A percentile compares a stretch with the other conserved stretches of the same genome.
phyloP scores from a whole-genome alignment of 2,797 vertebrate species.

The Chiloscyllium punctatum region DNA sequence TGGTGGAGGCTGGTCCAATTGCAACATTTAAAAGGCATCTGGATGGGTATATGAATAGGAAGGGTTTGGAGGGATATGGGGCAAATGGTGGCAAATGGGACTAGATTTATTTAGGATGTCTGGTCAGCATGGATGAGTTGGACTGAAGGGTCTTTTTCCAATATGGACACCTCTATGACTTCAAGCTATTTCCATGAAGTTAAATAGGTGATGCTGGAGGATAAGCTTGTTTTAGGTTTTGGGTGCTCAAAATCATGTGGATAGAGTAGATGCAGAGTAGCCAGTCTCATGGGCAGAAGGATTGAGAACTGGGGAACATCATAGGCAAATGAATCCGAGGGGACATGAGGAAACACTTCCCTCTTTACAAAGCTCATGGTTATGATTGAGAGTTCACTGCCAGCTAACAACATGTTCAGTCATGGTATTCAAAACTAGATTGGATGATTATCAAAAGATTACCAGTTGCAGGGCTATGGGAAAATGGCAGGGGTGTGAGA shows the following conservation, averaged over 20 bases:
- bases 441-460: background rate
- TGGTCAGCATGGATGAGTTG: too few relatives aligned
- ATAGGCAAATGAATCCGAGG: background rate
- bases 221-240: background rate
- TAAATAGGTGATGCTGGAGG: background rate
- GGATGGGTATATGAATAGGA: too few relatives aligned
- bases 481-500: background rate
- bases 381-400: background rate
- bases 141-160: too few relatives aligned
- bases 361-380: background rate
- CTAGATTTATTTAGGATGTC: too few relatives aligned
- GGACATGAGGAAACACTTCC: background rate
- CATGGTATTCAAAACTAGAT: background rate
- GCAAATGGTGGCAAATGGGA: too few relatives aligned
- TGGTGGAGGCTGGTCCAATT: too few relatives aligned
- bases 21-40: too few relatives aligned
- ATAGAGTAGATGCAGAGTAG: background rate
- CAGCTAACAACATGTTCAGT: too few relatives aligned
- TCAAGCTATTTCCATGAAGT: background rate
- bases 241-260: background rate
- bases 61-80: too few relatives aligned
- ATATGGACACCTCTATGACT: too few relatives aligned
- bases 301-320: background rate
- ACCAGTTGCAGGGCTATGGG: background rate
- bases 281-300: background rate